Evolutionary conservation across 2,113 vertebrate species (phyloP), one percentile per base, ranked within the genome.

Genomic region (Pollachius pollachius): DNA sequence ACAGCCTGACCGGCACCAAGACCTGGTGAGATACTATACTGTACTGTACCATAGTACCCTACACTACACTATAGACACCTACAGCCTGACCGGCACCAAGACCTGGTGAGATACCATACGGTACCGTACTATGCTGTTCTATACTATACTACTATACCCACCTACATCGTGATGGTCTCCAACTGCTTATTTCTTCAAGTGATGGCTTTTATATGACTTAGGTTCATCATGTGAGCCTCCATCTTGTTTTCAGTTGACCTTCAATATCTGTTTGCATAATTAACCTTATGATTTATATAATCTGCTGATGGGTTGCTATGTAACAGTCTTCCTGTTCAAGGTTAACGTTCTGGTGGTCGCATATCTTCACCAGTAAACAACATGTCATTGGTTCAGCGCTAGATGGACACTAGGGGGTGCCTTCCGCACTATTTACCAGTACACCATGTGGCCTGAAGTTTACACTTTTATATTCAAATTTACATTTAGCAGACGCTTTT

Each of bases 1-100:
- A 95, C 87, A 90, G 82, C 2, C 89, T 96, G 34, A 90, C 71
- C 0, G 95, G 95, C 92, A 84, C 94, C 63, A 97, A 96, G 81
- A 94, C 92, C 16, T 96, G 96, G 96, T 96, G 80, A 90, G 87
- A 37, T 37, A 30, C 6, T 27, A 65, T 2, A 5, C 2, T n/a
- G n/a, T 15, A 34, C 2, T n/a, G n/a, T n/a, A n/a, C 2, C n/a
- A n/a, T n/a, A n/a, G n/a, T n/a, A n/a, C n/a, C n/a, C n/a, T 37
- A 7, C 5, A 13, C 2, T 48, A 15, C 34, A 41, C 3, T 37
- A 37, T 37, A n/a, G 81, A 84, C 70, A 94, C 87, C 73, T 97
- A 95, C 87, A 90, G 83, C 2, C 89, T 96, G 34, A 90, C 71
- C 0, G 95, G 95, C 59, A 84, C 94, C 63, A 97, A 23, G 81